phyloP scores from a whole-genome alignment of 1,140 invertebrate species.

The Trichoplusia ni region DNA sequence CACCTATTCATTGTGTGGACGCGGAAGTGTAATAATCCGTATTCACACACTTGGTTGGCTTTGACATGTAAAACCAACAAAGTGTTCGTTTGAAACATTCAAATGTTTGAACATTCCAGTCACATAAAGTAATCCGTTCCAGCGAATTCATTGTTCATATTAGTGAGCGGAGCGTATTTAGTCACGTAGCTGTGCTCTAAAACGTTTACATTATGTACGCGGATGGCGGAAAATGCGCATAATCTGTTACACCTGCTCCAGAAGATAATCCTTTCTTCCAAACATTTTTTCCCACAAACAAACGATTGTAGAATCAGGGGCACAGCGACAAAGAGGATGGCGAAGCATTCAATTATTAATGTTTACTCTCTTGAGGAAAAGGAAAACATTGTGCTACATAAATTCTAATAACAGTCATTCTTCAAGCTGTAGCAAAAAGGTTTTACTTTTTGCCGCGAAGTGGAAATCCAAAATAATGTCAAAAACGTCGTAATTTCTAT shows the following conservation, averaged over 20 bases:
- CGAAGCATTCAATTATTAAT: slow-evolving; percentile 7
- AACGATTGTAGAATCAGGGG: neutral
- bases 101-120: slow-evolving; percentile 49
- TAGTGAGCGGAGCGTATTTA: slow-evolving; percentile 52
- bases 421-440: neutral
- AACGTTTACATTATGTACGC: slow-evolving; percentile 37
- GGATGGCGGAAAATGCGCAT: slow-evolving; percentile 23
- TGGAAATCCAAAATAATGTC: neutral
- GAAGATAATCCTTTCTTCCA: slow-evolving; percentile 4
- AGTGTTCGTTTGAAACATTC: slow-evolving; percentile 25
- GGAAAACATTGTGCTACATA: neutral
- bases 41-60: slow-evolving; percentile 8
- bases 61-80: slow-evolving; percentile 26
- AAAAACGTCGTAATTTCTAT: neutral
- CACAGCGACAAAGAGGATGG: neutral
- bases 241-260: slow-evolving; percentile 10
- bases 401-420: neutral
- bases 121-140: slow-evolving; percentile 54
- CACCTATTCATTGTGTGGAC: slow-evolving; percentile 17
- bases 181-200: slow-evolving; percentile 51
- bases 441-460: neutral
- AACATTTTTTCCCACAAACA: neutral
- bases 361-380: neutral
- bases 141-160: slow-evolving; percentile 59
- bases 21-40: slow-evolving; percentile 26